Percentiles rank a stretch among this genome's conserved stretches.
Evolutionary conservation across 2,888 invertebrate species (phyloP).

Genomic region (Protodeltote pygarga): DNA sequence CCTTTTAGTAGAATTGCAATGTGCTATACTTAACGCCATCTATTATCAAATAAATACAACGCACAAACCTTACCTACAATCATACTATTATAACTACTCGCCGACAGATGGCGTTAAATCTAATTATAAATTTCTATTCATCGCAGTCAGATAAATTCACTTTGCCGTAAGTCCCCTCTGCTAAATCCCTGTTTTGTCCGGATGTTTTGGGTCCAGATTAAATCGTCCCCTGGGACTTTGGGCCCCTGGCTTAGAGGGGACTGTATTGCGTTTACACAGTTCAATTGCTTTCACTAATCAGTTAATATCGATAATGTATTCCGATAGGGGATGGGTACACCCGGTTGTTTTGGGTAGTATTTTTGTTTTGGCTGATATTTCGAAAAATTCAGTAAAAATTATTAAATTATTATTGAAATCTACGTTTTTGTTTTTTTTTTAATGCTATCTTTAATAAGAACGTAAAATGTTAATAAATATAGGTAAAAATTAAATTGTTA

Average conservation of each 20-base stretch:
- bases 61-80: background rate
- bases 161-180: conserved; percentile 23
- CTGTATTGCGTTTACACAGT: conserved; percentile 49
- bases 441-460: background rate
- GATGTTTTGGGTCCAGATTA: conserved; percentile 50
- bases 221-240: conserved; percentile 41
- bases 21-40: conserved; percentile 20
- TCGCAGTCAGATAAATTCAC: conserved; percentile 18
- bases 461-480: background rate
- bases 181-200: conserved; percentile 50
- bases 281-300: conserved; percentile 52
- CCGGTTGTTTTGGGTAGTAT: background rate
- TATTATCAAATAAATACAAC: background rate
- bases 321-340: conserved; percentile 9
- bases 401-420: too few species aligned
- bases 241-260: conserved; percentile 33
- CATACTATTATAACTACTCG: background rate
- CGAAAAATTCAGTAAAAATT: background rate
- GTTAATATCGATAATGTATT: conserved; percentile 43
- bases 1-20: too few species aligned
- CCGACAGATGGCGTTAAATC: conserved; percentile 30
- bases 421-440: background rate
- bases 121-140: conserved; percentile 8
- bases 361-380: conserved; percentile 6
- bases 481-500: background rate